Percentiles rank a stretch among this genome's conserved stretches.
Conservation (phyloP, 2,888 invertebrate species). For the Ophioninae sp. region DNA sequence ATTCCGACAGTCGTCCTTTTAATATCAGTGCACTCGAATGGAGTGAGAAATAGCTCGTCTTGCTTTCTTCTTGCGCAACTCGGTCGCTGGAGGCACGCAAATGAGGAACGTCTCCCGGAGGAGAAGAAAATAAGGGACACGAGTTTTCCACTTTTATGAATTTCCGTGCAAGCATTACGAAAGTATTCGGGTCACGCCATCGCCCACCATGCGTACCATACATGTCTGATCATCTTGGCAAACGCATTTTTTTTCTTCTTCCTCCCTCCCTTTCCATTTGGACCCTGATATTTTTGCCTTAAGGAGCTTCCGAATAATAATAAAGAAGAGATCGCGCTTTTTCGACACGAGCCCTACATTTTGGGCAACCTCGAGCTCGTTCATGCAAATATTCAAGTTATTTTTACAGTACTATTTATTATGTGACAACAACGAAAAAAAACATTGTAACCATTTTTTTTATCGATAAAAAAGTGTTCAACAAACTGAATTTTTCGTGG, state of each 20-base stretch:
- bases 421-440: no score
- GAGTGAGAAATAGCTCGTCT: not conserved
- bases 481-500: no score
- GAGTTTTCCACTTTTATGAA: conserved; percentile 28
- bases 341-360: not conserved
- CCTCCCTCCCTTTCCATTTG: not conserved
- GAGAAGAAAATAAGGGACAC: not conserved
- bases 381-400: not conserved
- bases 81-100: conserved; percentile 12
- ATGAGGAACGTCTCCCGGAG: not conserved
- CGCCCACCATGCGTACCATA: conserved; percentile 23
- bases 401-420: not conserved
- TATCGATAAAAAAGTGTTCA: no score
- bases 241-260: conserved; percentile 26
- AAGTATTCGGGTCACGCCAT: conserved; percentile 51
- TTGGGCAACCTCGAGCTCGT: not conserved
- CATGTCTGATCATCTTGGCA: conserved; percentile 35
- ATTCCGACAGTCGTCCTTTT: not conserved
- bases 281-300: conserved; percentile 1
- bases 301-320: conserved; percentile 1
- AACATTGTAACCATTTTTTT: no score
- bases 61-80: not conserved
- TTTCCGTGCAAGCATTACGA: conserved; percentile 26
- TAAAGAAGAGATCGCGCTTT: not conserved
- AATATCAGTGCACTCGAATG: conserved; percentile 2